These are phyloP conservation scores for Mayetiola destructor DNA, from an alignment of 2,888 invertebrate species.

Conservation along the genomic window DNA sequence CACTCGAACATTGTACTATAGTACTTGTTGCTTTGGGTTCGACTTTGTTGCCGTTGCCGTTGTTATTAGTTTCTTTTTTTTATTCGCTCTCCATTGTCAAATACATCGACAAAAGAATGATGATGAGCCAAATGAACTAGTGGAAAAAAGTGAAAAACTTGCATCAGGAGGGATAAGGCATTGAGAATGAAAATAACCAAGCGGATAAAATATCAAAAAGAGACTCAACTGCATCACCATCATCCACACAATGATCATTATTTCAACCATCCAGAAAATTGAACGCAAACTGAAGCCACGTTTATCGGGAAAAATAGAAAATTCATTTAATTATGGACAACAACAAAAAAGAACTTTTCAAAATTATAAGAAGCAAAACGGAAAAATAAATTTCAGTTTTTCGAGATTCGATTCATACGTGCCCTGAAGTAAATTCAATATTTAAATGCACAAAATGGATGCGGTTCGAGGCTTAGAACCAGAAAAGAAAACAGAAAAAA, in stretches of 20 bases:
- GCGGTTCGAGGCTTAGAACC: no score
- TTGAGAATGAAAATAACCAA: not conserved
- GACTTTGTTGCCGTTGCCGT: not conserved
- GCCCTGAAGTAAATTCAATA: conserved; percentile 1
- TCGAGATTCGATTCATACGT: not conserved
- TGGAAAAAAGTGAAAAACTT: no score
- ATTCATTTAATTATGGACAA: conserved; percentile 1
- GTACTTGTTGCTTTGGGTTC: not conserved
- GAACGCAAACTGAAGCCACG: no score
- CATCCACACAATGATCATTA: conserved; percentile 10
- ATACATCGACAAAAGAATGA: not conserved
- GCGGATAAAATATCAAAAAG: not conserved
- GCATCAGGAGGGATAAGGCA: no score
- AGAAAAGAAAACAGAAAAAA: not conserved
- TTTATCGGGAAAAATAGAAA: not conserved
- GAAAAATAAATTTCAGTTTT: not conserved
- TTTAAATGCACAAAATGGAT: conserved; percentile 12
- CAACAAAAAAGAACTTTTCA: not conserved
- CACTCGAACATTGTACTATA: not conserved
- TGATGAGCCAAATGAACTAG: not conserved
- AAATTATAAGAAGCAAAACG: conserved; percentile 1
- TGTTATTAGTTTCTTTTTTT: not conserved
- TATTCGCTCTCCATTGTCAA: not conserved
- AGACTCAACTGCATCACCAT: not conserved
- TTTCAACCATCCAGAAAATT: not conserved